Base-by-base conservation (phyloP, 2,888 invertebrate species). In the Tridacna gigas region DNA sequence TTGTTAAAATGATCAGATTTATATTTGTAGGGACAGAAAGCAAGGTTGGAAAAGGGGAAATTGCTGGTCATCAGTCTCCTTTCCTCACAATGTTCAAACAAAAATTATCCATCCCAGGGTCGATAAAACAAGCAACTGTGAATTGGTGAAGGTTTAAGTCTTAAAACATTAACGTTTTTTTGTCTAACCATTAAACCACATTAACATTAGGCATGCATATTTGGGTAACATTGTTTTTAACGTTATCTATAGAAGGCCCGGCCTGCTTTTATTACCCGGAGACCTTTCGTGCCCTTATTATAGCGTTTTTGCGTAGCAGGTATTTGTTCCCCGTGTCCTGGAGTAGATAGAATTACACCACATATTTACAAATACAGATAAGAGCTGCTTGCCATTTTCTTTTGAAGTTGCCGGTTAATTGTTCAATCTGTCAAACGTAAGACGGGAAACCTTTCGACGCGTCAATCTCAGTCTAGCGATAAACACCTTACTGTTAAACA, bases 401-500 rank as follows among this genome's bases (percentile, higher is more conserved):
- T 92, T 92, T 92, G 91, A 92, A 88, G 91, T 91, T 83, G 80
- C 89, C 89, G 90, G 84, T 83, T 91, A 91, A 92, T 92, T 93
- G 92, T 92, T 88, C 91, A 88, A 91, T 90, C 91, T 92, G 93
- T 92, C 92, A 93, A 90, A 89, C 88, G 81, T 80, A 87, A 89
- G 89, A 89, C 90, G 91, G 90, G 90, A 89, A 83, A 79, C 89
- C 91, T 92, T 91, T 92, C 92, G 91, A 90, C 92, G 88, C 89
- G 92, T 90, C 91, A 90, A 88, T 90, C 90, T 89, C 91, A 93
- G 93, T 93, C 93, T 92, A 89, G 88, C 91, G 90, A 89, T 91
- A 92, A 91, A 93, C 92, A 92, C 91, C 91, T 90, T 90, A 86
- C 88, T 91, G 89, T 86, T 89, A 88, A 84, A 77, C 86, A 88